A percentile compares a stretch with the other conserved stretches of the same genome.
Evolutionary conservation across 2,797 vertebrate genomes (phyloP).

Genomic region (Molossus alvarezi): DNA sequence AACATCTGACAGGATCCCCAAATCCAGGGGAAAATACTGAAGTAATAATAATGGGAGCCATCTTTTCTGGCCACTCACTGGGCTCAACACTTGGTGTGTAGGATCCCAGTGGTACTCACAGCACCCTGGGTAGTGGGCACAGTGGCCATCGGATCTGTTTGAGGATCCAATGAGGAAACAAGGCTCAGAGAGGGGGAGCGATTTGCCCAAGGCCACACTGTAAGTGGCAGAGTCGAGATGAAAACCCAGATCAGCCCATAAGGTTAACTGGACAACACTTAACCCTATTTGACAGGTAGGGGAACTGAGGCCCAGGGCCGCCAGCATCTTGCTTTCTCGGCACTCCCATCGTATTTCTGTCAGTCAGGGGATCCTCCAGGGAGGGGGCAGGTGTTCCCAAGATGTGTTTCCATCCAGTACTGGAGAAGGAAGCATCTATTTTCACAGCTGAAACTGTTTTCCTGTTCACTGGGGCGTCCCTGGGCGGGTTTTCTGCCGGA

Average conservation of each 20-base stretch:
- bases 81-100: background rate
- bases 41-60: slow-evolving; percentile 11
- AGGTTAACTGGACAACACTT: background rate
- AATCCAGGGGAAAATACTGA: slow-evolving; percentile 61
- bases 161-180: background rate
- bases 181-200: slow-evolving; percentile 7
- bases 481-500: slow-evolving; percentile 12
- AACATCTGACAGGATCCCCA: slow-evolving; percentile 57
- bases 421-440: slow-evolving; percentile 66
- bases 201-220: slow-evolving; percentile 27
- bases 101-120: background rate
- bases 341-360: background rate
- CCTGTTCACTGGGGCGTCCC: slow-evolving; percentile 59
- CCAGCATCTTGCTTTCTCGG: background rate
- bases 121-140: background rate
- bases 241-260: background rate
- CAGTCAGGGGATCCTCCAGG: background rate
- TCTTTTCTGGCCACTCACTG: background rate
- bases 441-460: slow-evolving; percentile 72
- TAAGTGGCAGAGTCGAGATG: background rate
- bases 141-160: background rate
- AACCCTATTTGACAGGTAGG: background rate
- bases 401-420: background rate
- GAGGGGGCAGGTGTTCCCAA: background rate
- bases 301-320: background rate